Base-by-base conservation (phyloP, 2,888 invertebrate genomes). In the Adelphocoris suturalis region DNA sequence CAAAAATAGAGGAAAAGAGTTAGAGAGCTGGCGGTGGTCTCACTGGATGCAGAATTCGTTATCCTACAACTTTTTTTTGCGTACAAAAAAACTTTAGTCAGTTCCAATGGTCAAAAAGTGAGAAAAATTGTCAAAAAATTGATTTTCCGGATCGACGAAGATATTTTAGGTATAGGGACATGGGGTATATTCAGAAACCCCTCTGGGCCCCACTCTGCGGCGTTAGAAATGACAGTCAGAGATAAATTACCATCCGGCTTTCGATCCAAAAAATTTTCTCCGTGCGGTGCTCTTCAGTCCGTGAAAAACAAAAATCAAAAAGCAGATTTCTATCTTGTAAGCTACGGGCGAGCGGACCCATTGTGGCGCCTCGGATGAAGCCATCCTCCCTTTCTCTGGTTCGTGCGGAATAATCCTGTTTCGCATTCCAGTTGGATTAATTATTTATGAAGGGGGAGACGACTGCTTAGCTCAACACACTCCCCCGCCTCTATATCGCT, bases 401-500 rank as follows among this genome's bases (percentile, higher is more conserved):
- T 85, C 85, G 85, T 85, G 85, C 85, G 28, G 85, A 85, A 85
- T 85, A 85, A 85, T 85, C 85, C 85, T 85, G 85, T 57, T 61
- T 61, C 57, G 85, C 28, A 85, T 85, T 85, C 85, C 85, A 23
- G 52, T 61, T 57, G 85, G 85, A 57, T 85, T 85, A 85, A 85
- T 85, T 85, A 85, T 85, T 85, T 85, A 85, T 85, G 85, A 85
- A 85, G 61, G 78, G 16, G 47, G 78, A 28, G 57, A n/a, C 57
- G 68, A 23, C 68, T 47, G 37, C 46, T 78, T 46, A 78, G 78
- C 16, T 46, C 78, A 78, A 46, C 76, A 46, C 14, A 46, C 28
- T 28, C 78, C 78, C 78, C 46, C 78, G 46, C 37, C 47, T 46
- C 46, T 28, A 78, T n/a, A n/a, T 78, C 2, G 46, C 46, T 57